A percentile compares a stretch with the other conserved stretches of the same genome.
Evolutionary conservation across 2,888 invertebrate species (phyloP).

Genomic region (Drosophila paracracens): DNA sequence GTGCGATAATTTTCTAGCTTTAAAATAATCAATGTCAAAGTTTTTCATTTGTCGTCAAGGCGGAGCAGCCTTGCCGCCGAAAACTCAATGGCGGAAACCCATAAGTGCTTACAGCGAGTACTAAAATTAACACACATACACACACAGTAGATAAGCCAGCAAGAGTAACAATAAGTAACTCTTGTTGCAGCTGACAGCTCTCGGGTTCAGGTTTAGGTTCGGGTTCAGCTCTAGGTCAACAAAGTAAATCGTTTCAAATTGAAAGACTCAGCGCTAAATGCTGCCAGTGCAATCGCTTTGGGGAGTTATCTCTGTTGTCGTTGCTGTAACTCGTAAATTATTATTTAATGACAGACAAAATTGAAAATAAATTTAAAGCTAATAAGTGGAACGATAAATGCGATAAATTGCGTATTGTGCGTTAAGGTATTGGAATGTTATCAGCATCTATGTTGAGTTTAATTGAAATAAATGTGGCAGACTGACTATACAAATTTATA

Average conservation of each 20-base stretch:
- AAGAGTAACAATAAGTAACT: conserved; percentile 23
- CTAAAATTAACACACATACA: not conserved
- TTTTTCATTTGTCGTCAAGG: conserved; percentile 25
- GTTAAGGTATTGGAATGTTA: conserved; percentile 15
- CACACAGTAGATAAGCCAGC: conserved; percentile 48
- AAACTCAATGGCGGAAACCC: conserved; percentile 41
- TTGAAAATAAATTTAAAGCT: conserved; percentile 78
- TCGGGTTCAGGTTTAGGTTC: conserved; percentile 39
- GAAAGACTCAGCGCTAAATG: conserved; percentile 45
- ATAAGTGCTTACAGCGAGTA: conserved; percentile 8
- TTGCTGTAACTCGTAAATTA: conserved; percentile 69
- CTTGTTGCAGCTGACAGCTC: conserved; percentile 42
- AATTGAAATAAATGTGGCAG: conserved; percentile 41
- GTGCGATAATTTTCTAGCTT: conserved; percentile 62
- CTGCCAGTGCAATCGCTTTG: conserved; percentile 34
- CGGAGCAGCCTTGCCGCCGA: not conserved
- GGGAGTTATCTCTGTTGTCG: conserved; percentile 17
- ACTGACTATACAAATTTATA: conserved; percentile 1
- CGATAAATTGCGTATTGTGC: conserved; percentile 56
- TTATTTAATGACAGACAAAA: conserved; percentile 77
- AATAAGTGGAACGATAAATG: conserved; percentile 69
- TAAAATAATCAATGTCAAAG: conserved; percentile 71
- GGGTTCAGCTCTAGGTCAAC: conserved; percentile 58
- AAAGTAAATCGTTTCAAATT: conserved; percentile 66
- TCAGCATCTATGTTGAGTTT: conserved; percentile 21